Conservation (phyloP, 2,113 vertebrate species). For the Trichechus manatus region DNA sequence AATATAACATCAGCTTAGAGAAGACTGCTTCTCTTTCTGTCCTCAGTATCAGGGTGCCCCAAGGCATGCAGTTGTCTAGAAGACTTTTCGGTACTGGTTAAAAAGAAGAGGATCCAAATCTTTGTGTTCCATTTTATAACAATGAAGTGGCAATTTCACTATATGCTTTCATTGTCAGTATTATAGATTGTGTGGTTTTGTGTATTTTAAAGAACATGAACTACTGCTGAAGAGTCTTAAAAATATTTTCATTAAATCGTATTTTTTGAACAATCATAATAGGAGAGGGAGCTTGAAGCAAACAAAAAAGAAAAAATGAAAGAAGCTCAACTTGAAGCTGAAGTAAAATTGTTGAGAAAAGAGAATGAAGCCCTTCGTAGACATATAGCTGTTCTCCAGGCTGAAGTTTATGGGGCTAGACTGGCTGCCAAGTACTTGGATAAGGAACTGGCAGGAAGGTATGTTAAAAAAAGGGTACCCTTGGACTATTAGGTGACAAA, state of each 20-base stretch:
- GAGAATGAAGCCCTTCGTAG: constrained; percentile 98
- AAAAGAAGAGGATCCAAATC: constrained; percentile 21
- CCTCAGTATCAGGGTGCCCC: not conserved
- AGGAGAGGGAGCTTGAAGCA: constrained; percentile 93
- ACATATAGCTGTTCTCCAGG: constrained; percentile 98
- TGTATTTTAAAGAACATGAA: constrained; percentile 23
- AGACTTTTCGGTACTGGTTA: not conserved
- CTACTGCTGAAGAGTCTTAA: constrained; percentile 25
- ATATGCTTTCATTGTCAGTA: constrained; percentile 33
- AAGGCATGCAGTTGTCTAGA: not conserved
- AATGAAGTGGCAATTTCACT: constrained; percentile 43
- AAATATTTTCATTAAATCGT: constrained; percentile 58
- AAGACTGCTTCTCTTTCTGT: not conserved
- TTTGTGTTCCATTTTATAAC: not conserved
- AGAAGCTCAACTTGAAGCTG: constrained; percentile 95
- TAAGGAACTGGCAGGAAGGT: constrained; percentile 99
- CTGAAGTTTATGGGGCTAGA: constrained; percentile 98
- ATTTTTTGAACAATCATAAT: constrained; percentile 53
- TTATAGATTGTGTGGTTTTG: constrained; percentile 39
- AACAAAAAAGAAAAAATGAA: constrained; percentile 96
- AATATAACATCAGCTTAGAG: not conserved
- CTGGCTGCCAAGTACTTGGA: constrained; percentile 98
- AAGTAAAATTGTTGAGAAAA: constrained; percentile 94
- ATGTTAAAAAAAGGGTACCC: constrained; percentile 24
- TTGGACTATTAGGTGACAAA: not conserved